Conservation (phyloP, 2,113 vertebrate species). For the Sapayoa aenigma region DNA sequence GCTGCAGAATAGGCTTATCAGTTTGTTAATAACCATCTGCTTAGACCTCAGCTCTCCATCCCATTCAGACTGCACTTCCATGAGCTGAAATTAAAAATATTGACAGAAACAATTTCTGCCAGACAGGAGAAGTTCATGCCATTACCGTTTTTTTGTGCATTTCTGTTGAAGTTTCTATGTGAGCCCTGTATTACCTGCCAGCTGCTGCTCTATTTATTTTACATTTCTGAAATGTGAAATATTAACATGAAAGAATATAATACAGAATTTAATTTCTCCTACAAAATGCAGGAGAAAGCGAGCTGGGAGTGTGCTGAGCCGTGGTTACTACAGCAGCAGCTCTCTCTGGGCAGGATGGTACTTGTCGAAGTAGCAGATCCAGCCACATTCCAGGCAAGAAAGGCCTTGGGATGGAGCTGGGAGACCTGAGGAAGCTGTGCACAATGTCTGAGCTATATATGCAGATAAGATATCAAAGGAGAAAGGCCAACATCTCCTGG, state of each 20-base stretch:
- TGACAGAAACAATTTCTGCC: constrained; percentile 52
- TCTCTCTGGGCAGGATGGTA: not conserved
- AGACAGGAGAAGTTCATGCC: not conserved
- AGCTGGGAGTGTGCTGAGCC: not conserved
- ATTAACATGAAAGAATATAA: not conserved
- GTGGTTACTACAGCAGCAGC: not conserved
- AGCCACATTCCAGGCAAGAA: not conserved
- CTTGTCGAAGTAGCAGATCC: not conserved
- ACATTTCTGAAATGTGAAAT: not conserved
- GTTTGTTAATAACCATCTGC: constrained; percentile 8
- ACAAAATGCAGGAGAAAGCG: accelerated
- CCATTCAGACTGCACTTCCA: not conserved
- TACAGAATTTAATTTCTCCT: not conserved
- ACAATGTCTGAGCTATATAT: not conserved
- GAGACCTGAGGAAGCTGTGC: not conserved
- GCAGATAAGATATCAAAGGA: not conserved
- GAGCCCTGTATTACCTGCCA: not conserved
- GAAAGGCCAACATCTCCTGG: not conserved
- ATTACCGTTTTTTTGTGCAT: not conserved
- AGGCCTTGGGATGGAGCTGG: not conserved
- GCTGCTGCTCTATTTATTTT: not conserved
- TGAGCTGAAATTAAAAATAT: constrained; percentile 41
- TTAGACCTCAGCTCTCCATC: not conserved
- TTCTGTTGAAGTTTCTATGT: not conserved
- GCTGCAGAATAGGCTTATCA: not conserved